Percentiles rank a stretch among this genome's conserved stretches.
Conservation (phyloP, 2,888 invertebrate genomes). For the Cataglyphis albicans region DNA sequence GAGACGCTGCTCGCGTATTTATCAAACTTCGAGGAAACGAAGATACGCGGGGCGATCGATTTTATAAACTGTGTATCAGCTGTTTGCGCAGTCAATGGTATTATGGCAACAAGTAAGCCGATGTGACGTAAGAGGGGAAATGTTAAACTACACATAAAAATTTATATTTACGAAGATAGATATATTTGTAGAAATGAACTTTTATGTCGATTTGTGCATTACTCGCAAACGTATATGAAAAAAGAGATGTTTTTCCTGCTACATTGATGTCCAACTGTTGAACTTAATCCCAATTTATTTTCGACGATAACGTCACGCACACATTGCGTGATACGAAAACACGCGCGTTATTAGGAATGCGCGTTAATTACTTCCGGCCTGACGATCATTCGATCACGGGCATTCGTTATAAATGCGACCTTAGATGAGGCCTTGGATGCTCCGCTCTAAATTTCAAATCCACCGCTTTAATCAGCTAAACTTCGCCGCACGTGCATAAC, state of each 20-base stretch:
- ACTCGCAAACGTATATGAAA: background rate
- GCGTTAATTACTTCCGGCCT: constrained; percentile 64
- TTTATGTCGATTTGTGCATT: background rate
- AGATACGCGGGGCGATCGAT: background rate
- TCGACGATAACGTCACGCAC: constrained; percentile 24
- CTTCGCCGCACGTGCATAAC: constrained; percentile 19
- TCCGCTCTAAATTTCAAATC: constrained; percentile 44
- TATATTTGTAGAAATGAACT: background rate
- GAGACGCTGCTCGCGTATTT: background rate
- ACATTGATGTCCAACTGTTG: background rate
- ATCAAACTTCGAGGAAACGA: background rate
- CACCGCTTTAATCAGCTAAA: constrained; percentile 43
- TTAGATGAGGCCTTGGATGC: constrained; percentile 45
- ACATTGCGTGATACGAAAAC: constrained; percentile 42
- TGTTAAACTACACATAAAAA: constrained; percentile 6
- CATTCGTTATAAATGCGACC: constrained; percentile 45
- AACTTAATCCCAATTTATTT: constrained; percentile 28
- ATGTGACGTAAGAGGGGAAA: background rate
- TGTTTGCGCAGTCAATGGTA: background rate
- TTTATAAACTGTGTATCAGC: background rate
- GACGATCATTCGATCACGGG: constrained; percentile 57
- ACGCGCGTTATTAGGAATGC: constrained; percentile 55
- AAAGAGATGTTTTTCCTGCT: background rate
- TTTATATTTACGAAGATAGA: background rate
- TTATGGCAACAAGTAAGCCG: background rate